A percentile compares a stretch with the other conserved stretches of the same genome.
These are phyloP conservation scores for Myotis lucifugus DNA, from an alignment of 2,113 vertebrate species.

Conservation along the genomic window DNA sequence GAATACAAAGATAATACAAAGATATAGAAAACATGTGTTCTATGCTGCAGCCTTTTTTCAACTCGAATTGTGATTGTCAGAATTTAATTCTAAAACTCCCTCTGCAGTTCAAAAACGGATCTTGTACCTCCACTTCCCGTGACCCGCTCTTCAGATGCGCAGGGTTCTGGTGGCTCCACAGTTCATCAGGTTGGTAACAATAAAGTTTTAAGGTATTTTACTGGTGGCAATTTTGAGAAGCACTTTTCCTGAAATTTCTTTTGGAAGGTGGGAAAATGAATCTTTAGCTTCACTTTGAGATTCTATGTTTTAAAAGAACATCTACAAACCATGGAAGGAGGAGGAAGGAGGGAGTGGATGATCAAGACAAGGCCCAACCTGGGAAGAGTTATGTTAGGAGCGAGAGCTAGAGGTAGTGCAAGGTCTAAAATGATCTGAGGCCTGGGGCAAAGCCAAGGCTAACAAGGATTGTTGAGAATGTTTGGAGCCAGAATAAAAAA, in stretches of 20 bases:
- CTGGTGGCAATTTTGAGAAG: background rate
- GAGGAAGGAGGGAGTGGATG: background rate
- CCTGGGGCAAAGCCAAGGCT: background rate
- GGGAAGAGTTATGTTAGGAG: background rate
- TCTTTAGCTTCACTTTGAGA: background rate
- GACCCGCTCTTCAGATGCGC: conserved; percentile 88
- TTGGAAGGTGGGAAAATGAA: background rate
- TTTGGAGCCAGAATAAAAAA: background rate
- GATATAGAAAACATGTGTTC: background rate
- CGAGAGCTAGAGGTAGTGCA: background rate
- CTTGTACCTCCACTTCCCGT: conserved; percentile 91
- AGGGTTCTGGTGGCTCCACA: conserved; percentile 75
- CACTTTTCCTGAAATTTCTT: background rate
- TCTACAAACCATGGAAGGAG: background rate
- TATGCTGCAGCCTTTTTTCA: background rate
- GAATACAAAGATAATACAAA: background rate
- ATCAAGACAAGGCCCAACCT: background rate
- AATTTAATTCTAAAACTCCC: background rate
- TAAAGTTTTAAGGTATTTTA: background rate
- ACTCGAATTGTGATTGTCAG: background rate
- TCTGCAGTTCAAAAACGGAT: conserved; percentile 87
- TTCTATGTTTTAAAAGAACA: background rate
- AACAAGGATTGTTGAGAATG: background rate
- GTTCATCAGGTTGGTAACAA: conserved; percentile 83
- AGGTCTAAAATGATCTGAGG: background rate